These are phyloP conservation scores for Etheostoma spectabile DNA, from an alignment of 2,113 vertebrate species.

Conservation along the genomic window DNA sequence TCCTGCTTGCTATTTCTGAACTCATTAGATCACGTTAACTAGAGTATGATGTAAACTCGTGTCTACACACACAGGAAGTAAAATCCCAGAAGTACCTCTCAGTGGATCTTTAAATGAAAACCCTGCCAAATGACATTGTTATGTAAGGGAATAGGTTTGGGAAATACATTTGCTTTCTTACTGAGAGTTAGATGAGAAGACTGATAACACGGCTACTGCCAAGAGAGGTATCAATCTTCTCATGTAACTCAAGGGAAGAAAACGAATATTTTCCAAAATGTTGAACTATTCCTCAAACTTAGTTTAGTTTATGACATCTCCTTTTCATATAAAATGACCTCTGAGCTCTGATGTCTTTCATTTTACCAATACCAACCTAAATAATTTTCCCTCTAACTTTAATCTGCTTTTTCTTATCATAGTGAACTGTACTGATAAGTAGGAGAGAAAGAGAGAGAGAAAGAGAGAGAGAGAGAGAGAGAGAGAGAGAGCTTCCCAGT, in stretches of 20 bases:
- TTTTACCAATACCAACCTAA: slow-evolving; percentile 31
- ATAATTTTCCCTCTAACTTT: slow-evolving; percentile 35
- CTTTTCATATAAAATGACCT: slow-evolving; percentile 4
- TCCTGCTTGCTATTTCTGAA: slow-evolving; percentile 43
- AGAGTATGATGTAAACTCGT: slow-evolving; percentile 32
- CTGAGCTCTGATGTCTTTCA: slow-evolving; percentile 20
- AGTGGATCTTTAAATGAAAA: slow-evolving; percentile 1
- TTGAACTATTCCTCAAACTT: neutral
- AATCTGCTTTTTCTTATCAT: slow-evolving; percentile 34
- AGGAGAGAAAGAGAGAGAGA: slow-evolving; percentile 7
- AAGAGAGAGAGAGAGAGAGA: slow-evolving; percentile 2
- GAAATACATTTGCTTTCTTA: neutral
- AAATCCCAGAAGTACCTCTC: neutral
- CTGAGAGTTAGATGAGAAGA: neutral
- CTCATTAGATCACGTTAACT: slow-evolving; percentile 49
- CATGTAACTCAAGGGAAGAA: neutral
- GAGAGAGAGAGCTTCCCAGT: slow-evolving; percentile 17
- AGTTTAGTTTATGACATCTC: neutral
- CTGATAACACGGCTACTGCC: neutral
- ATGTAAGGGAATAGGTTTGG: neutral
- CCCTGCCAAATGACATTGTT: too few relatives aligned
- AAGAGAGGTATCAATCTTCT: neutral
- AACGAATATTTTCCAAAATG: neutral
- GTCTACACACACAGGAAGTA: slow-evolving; percentile 11
- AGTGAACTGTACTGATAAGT: slow-evolving; percentile 29